Conservation (phyloP, 2,888 invertebrate species). For the Venusia cambrica region DNA sequence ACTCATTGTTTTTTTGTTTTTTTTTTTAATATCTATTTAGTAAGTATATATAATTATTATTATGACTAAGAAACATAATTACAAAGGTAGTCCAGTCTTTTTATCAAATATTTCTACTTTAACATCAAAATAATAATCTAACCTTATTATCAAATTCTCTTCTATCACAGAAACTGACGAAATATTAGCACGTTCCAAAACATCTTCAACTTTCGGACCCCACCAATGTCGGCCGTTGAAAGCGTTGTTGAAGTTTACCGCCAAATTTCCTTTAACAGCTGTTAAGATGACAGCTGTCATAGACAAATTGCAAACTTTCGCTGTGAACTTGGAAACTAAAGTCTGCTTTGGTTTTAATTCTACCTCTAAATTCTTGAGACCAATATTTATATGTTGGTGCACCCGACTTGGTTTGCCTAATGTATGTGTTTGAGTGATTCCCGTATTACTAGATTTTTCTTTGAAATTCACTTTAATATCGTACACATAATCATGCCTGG, state of each 20-base stretch:
- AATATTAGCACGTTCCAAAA: constrained; percentile 7
- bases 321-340: constrained; percentile 10
- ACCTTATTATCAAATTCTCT: constrained; percentile 8
- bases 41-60: not conserved
- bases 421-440: constrained; percentile 9
- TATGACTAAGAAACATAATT: not conserved
- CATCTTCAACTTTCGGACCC: constrained; percentile 15
- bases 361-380: constrained; percentile 6
- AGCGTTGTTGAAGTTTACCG: constrained; percentile 16
- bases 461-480: constrained; percentile 15
- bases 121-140: constrained; percentile 15
- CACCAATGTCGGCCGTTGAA: constrained; percentile 13
- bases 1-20: too few relatives aligned
- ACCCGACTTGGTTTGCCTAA: constrained; percentile 9
- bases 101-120: constrained; percentile 17
- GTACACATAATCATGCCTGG: constrained; percentile 14
- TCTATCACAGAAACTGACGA: constrained; percentile 5
- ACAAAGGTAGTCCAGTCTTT: constrained; percentile 4
- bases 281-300: constrained; percentile 10
- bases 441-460: constrained; percentile 6
- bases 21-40: too few relatives aligned
- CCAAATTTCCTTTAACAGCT: constrained; percentile 19
- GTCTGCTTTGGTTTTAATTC: constrained; percentile 10
- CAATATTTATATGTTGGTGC: constrained; percentile 9
- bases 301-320: constrained; percentile 12